Conservation (phyloP, 2,797 vertebrate genomes). For the Hoplostethus mediterraneus region DNA sequence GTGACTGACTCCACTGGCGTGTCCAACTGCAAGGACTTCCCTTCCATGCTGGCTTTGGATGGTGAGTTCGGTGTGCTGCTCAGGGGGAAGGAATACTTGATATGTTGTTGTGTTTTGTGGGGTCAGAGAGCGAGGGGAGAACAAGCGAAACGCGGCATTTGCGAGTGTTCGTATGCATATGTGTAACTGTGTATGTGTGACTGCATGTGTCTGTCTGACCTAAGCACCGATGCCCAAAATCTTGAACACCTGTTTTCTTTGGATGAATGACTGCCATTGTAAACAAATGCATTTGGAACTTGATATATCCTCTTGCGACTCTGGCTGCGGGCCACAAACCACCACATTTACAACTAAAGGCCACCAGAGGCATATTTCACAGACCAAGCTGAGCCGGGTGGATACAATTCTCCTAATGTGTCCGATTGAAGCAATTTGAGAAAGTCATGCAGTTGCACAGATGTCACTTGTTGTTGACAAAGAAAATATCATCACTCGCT, state of each 20-base stretch:
- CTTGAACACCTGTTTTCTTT: constrained; percentile 24
- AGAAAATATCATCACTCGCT: neutral
- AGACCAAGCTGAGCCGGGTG: constrained; percentile 23
- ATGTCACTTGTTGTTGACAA: constrained; percentile 34
- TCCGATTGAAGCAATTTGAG: constrained; percentile 52
- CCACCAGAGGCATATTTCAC: constrained; percentile 23
- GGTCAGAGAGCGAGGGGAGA: neutral
- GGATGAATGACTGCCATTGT: constrained; percentile 48
- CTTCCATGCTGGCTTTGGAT: constrained; percentile 94
- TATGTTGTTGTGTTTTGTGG: neutral
- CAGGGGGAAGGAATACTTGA: too few species aligned
- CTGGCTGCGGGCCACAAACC: constrained; percentile 43
- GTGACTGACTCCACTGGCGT: constrained; percentile 96
- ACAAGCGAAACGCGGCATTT: neutral
- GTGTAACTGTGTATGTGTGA: neutral
- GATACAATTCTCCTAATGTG: constrained; percentile 43
- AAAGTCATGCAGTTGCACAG: constrained; percentile 52
- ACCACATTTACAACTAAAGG: constrained; percentile 57
- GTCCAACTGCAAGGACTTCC: constrained; percentile 97
- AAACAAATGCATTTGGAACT: constrained; percentile 59
- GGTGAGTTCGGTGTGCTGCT: constrained; percentile 79
- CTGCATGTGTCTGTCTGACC: neutral
- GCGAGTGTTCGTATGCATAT: neutral
- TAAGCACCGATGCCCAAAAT: neutral
- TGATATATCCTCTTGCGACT: constrained; percentile 51